phyloP scores from a whole-genome alignment of 2,888 invertebrate species.

The Caradrina kadenii region DNA sequence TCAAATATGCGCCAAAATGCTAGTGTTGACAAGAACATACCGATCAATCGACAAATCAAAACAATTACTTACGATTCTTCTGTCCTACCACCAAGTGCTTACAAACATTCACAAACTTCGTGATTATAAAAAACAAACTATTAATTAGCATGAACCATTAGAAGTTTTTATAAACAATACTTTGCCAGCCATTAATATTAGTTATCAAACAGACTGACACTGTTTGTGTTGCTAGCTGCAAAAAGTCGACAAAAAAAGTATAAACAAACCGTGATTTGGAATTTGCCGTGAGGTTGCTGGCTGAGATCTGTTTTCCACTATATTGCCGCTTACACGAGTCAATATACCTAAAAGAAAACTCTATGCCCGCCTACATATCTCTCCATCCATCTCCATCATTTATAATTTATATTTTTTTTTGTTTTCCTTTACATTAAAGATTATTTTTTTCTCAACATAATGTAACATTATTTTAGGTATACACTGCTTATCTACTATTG shows the following conservation, averaged over 20 bases:
- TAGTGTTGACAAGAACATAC: background rate
- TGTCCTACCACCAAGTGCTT: slow-evolving; percentile 20
- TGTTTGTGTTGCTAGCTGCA: slow-evolving; percentile 61
- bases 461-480: background rate
- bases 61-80: slow-evolving; percentile 44
- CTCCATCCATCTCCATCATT: background rate
- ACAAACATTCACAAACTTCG: slow-evolving; percentile 36
- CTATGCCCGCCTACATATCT: background rate
- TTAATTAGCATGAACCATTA: slow-evolving; percentile 67
- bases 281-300: slow-evolving; percentile 9
- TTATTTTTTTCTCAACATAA: background rate
- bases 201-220: slow-evolving; percentile 67
- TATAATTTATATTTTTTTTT: background rate
- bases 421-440: background rate
- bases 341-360: background rate
- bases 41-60: slow-evolving; percentile 36
- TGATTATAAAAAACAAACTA: slow-evolving; percentile 50
- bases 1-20: slow-evolving; percentile 21
- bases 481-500: background rate
- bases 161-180: slow-evolving; percentile 69
- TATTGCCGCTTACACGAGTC: background rate
- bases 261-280: slow-evolving; percentile 58
- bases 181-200: slow-evolving; percentile 71
- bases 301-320: background rate
- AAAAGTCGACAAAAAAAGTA: slow-evolving; percentile 61